phyloP scores from a whole-genome alignment of 2,113 vertebrate genomes.

The Cottus gobio region DNA sequence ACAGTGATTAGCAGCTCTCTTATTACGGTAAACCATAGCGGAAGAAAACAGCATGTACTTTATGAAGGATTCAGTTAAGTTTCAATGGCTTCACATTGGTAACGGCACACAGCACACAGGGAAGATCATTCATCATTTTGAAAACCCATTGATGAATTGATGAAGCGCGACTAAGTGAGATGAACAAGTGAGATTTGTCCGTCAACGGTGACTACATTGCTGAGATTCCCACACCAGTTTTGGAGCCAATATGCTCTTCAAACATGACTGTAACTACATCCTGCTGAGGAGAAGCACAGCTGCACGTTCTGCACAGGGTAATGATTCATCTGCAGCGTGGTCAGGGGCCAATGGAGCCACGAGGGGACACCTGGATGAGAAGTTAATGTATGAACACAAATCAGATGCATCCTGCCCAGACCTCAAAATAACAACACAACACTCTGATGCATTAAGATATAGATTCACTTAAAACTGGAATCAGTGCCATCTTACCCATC shows the following conservation, averaged over 20 bases:
- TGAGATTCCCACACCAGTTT: slow-evolving; percentile 6
- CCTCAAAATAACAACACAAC: slow-evolving; percentile 24
- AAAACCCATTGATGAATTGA: not conserved
- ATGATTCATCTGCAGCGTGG: slow-evolving; percentile 41
- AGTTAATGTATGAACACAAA: not conserved
- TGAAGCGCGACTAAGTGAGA: not conserved
- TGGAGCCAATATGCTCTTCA: slow-evolving; percentile 25
- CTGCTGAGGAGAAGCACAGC: slow-evolving; percentile 29
- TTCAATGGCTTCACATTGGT: not conserved
- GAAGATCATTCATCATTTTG: not conserved
- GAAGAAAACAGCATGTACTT: not conserved
- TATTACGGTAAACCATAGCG: not conserved
- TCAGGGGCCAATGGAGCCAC: slow-evolving; percentile 35
- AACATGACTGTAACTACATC: slow-evolving; percentile 22
- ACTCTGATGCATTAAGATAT: slow-evolving; percentile 2
- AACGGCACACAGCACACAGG: not conserved
- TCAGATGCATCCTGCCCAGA: slow-evolving; percentile 23
- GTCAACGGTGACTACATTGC: not conserved
- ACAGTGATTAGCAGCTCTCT: not conserved
- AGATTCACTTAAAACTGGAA: slow-evolving; percentile 10
- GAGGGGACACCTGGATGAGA: slow-evolving; percentile 6
- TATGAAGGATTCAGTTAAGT: not conserved
- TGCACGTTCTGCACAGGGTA: slow-evolving; percentile 32
- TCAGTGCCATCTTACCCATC: not conserved
- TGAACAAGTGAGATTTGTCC: not conserved